These are phyloP conservation scores for Ectemnius cavifrons DNA, from an alignment of 2,888 invertebrate genomes.

Conservation along the genomic window DNA sequence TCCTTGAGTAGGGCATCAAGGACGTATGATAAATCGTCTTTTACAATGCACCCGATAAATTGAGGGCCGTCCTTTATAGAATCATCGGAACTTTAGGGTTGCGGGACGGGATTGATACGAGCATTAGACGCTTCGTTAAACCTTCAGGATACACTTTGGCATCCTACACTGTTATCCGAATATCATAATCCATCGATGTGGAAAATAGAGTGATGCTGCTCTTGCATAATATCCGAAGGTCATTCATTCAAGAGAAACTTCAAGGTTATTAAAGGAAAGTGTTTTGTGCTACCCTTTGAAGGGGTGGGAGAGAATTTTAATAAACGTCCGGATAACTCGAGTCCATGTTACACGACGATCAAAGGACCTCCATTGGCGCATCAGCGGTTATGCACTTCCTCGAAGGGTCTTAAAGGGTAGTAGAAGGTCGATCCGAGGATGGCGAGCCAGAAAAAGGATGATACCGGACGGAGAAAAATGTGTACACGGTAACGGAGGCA, in stretches of 20 bases:
- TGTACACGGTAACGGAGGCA: constrained; percentile 16
- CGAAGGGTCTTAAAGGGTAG: neutral
- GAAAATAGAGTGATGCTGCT: too few species aligned
- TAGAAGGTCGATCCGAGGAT: neutral
- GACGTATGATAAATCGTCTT: constrained; percentile 45
- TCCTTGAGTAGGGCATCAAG: constrained; percentile 7
- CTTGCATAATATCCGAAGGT: neutral
- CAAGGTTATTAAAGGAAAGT: too few species aligned
- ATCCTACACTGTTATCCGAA: neutral
- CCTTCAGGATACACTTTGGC: neutral
- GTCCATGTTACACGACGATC: too few species aligned
- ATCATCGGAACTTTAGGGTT: constrained; percentile 13
- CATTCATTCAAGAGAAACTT: neutral
- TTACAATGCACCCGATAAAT: too few species aligned
- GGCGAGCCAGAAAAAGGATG: neutral
- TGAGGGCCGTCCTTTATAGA: too few species aligned
- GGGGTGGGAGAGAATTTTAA: constrained; percentile 12
- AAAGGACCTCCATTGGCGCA: neutral
- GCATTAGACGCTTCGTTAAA: constrained; percentile 35
- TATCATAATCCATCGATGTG: too few species aligned
- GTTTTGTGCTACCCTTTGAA: neutral
- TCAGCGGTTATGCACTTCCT: neutral
- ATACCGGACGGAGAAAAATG: constrained; percentile 27
- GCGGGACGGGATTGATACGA: constrained; percentile 10
- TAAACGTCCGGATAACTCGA: constrained; percentile 10